phyloP scores from a whole-genome alignment of 2,797 vertebrate species.

The Trachops cirrhosus region DNA sequence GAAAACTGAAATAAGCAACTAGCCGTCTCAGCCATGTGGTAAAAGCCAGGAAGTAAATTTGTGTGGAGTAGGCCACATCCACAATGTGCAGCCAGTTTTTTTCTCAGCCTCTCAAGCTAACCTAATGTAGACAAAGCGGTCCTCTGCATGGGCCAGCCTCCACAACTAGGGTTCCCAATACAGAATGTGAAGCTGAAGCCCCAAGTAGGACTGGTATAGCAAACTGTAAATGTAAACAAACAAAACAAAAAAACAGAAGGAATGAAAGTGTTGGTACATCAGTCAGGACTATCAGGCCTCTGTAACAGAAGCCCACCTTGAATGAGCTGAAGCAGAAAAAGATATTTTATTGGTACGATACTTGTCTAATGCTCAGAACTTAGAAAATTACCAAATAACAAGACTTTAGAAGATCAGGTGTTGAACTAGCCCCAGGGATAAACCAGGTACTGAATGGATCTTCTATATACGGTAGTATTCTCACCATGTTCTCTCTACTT shows the following conservation, averaged over 20 bases:
- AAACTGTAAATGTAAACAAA: neutral
- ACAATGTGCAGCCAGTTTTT: neutral
- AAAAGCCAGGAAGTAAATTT: neutral
- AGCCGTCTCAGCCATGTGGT: neutral
- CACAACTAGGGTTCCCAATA: neutral
- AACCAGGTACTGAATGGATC: neutral
- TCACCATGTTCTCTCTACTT: neutral
- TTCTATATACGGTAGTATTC: neutral
- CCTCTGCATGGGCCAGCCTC: neutral
- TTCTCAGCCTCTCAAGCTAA: neutral
- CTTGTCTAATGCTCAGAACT: constrained; percentile 17
- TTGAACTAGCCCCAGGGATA: neutral
- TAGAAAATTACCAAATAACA: neutral
- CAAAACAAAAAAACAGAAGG: neutral
- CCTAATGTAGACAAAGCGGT: neutral
- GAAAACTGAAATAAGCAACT: neutral
- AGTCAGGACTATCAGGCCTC: neutral
- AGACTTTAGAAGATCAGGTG: neutral
- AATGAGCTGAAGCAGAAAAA: neutral
- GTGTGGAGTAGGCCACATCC: neutral
- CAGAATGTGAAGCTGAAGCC: neutral
- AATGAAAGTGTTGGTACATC: neutral
- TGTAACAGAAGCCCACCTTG: neutral
- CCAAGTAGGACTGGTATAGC: neutral
- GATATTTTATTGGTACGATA: neutral